phyloP scores from a whole-genome alignment of 2,113 vertebrate genomes.

The Heterotilapia buettikoferi region DNA sequence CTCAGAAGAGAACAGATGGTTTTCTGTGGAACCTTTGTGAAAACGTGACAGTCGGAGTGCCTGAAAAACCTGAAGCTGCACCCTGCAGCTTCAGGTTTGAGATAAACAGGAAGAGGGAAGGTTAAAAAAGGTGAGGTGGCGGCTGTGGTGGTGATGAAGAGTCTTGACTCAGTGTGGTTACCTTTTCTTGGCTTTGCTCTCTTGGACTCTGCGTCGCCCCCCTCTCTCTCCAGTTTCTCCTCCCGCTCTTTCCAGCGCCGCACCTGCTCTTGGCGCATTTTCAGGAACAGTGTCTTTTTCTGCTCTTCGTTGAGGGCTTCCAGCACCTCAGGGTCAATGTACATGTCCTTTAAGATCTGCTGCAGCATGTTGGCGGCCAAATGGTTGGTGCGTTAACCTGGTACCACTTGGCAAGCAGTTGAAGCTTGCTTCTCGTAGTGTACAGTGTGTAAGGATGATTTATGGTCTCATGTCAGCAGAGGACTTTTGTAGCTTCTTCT shows the following conservation, averaged over 20 bases:
- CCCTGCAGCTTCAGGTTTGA: neutral
- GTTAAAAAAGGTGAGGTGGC: neutral
- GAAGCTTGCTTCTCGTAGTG: slow-evolving; percentile 23
- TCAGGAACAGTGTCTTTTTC: slow-evolving; percentile 77
- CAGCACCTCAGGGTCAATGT: slow-evolving; percentile 76
- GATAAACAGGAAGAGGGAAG: neutral
- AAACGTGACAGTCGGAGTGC: neutral
- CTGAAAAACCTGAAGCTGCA: slow-evolving; percentile 8
- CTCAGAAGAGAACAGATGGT: neutral
- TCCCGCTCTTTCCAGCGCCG: slow-evolving; percentile 75
- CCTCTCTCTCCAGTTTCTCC: slow-evolving; percentile 66
- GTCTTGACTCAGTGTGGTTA: slow-evolving; percentile 4
- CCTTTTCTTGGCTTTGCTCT: slow-evolving; percentile 64
- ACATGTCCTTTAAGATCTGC: slow-evolving; percentile 80
- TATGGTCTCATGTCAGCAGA: slow-evolving; percentile 37
- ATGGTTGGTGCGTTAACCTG: neutral
- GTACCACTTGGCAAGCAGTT: neutral
- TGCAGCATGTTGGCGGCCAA: slow-evolving; percentile 67
- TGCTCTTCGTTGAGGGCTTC: slow-evolving; percentile 76
- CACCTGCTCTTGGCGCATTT: slow-evolving; percentile 80
- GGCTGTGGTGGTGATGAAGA: neutral
- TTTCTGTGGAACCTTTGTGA: neutral
- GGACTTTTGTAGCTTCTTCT: neutral
- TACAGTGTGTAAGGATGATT: neutral
- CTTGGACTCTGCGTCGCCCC: neutral